These are phyloP conservation scores for Atrichornis clamosus DNA, from an alignment of 2,113 vertebrate species.

Conservation along the genomic window DNA sequence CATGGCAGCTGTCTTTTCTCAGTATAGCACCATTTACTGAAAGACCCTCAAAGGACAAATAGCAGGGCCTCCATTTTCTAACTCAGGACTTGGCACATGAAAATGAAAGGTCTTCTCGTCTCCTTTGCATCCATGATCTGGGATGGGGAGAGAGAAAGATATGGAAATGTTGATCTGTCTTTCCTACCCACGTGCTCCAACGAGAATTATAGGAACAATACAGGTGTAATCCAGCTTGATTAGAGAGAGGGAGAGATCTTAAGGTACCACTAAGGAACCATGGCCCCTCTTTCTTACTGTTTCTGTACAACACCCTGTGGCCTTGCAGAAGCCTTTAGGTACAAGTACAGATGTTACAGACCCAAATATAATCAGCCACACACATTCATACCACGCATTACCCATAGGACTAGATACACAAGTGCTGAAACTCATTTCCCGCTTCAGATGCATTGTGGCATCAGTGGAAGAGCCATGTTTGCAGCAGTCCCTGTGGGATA, in stretches of 20 bases:
- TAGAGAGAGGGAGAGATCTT: neutral
- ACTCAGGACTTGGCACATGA: neutral
- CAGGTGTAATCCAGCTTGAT: neutral
- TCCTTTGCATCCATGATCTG: neutral
- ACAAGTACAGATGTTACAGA: neutral
- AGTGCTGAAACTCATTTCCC: neutral
- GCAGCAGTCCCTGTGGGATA: neutral
- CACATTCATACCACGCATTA: neutral
- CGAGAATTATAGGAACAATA: neutral
- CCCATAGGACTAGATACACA: neutral
- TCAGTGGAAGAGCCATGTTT: neutral
- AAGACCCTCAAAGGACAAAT: neutral
- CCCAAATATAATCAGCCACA: neutral
- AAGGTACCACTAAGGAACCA: neutral
- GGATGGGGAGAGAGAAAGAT: neutral
- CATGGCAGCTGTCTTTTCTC: neutral
- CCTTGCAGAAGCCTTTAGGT: neutral
- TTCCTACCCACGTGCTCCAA: neutral
- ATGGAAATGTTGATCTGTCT: neutral
- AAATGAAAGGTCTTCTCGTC: neutral
- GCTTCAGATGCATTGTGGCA: neutral
- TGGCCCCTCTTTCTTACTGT: neutral
- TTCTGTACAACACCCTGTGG: neutral
- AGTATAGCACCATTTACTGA: accelerated
- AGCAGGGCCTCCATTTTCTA: neutral